A percentile compares a stretch with the other conserved stretches of the same genome.
phyloP scores from a whole-genome alignment of 1,140 invertebrate genomes.

The Polypedilum vanderplanki region DNA sequence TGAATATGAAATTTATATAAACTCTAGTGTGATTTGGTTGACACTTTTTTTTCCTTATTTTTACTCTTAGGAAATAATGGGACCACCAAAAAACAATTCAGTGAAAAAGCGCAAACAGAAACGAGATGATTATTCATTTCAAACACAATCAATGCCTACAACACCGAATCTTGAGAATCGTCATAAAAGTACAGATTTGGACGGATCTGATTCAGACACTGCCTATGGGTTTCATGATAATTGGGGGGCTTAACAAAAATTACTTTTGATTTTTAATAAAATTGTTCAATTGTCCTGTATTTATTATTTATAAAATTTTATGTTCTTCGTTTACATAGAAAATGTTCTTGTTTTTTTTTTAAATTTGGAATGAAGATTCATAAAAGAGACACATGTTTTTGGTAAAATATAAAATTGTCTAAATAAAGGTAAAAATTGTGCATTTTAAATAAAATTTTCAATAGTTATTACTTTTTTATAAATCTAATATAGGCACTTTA shows the following conservation, averaged over 20 bases:
- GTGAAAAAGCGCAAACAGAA: constrained; percentile 57
- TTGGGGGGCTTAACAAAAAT: constrained; percentile 46
- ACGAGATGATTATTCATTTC: constrained; percentile 46
- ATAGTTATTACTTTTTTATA: too few species aligned
- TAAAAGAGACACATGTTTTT: too few species aligned
- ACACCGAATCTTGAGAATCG: constrained; percentile 47
- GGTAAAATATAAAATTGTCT: too few species aligned
- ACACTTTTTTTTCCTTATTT: constrained; percentile 36
- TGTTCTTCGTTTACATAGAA: background rate
- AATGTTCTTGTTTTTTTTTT: background rate
- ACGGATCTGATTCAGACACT: constrained; percentile 69
- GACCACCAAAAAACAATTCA: constrained; percentile 57
- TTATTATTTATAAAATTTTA: constrained; percentile 14
- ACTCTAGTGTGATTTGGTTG: too few species aligned
- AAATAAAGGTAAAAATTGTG: too few species aligned
- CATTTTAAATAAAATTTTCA: too few species aligned
- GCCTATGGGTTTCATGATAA: constrained; percentile 71
- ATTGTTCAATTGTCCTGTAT: background rate
- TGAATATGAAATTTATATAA: background rate
- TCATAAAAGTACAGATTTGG: constrained; percentile 33
- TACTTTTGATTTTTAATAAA: background rate
- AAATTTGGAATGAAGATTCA: background rate
- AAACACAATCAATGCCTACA: constrained; percentile 52
- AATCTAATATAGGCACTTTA: too few species aligned
- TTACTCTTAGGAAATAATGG: constrained; percentile 54